These are phyloP conservation scores for Drosophila saltans DNA, from an alignment of 1,140 invertebrate genomes.

Conservation along the genomic window DNA sequence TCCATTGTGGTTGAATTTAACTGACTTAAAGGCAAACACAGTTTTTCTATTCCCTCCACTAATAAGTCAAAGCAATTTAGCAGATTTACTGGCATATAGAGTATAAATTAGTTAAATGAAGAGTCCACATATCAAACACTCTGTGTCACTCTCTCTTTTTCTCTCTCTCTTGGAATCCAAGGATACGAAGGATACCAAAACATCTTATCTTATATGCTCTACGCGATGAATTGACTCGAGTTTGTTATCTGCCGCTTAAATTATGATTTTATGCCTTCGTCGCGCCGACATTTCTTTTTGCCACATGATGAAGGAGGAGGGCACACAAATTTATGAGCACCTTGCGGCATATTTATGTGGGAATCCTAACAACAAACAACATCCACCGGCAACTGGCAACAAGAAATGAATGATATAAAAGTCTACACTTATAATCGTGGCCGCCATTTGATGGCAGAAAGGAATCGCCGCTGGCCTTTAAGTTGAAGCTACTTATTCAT, in stretches of 20 bases:
- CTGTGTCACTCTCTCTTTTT: neutral
- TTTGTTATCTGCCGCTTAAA: conserved; percentile 12
- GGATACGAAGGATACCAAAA: neutral
- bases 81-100: neutral
- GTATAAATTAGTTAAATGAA: neutral
- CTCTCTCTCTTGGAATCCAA: neutral
- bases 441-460: conserved; percentile 10
- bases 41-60: neutral
- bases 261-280: conserved; percentile 10
- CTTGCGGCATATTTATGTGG: conserved; percentile 67
- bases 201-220: neutral
- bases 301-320: conserved; percentile 9
- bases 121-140: neutral
- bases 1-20: neutral
- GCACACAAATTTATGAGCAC: conserved; percentile 56
- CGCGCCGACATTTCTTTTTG: conserved; percentile 16
- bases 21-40: neutral
- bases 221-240: neutral
- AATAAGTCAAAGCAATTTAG: neutral
- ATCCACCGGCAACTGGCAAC: neutral
- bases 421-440: conserved; percentile 28
- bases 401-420: conserved; percentile 29
- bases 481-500: conserved; percentile 35
- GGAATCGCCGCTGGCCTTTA: conserved; percentile 39
- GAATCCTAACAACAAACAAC: conserved; percentile 42